These are phyloP conservation scores for Acanthochromis polyacanthus DNA, from an alignment of 2,113 vertebrate genomes.

Conservation along the genomic window DNA sequence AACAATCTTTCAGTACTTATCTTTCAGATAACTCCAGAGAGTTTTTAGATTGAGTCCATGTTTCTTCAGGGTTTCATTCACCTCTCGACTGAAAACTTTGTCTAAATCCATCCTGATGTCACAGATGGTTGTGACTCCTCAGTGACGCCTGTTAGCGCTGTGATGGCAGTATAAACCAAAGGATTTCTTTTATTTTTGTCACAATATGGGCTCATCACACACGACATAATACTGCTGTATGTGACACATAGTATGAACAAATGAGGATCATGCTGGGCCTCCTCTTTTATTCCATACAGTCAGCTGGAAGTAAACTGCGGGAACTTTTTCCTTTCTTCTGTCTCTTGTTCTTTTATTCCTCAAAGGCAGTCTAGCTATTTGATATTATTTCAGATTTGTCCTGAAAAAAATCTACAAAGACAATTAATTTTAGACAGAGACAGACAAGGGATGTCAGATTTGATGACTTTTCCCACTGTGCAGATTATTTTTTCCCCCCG, in stretches of 20 bases:
- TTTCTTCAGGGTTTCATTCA: slow-evolving; percentile 36
- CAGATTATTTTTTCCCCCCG: no score
- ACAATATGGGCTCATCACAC: background rate
- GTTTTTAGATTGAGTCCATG: slow-evolving; percentile 6
- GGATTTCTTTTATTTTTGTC: background rate
- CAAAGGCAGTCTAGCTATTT: background rate
- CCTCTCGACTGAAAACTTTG: slow-evolving; percentile 3
- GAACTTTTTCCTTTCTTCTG: background rate
- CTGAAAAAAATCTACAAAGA: background rate
- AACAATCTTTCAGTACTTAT: no score
- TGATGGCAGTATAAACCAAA: slow-evolving; percentile 25
- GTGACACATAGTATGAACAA: slow-evolving; percentile 18
- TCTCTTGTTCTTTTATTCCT: background rate
- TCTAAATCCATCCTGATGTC: slow-evolving; percentile 12
- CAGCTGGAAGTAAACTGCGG: background rate
- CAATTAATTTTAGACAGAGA: background rate
- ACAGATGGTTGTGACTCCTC: slow-evolving; percentile 41
- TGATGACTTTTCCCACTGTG: no score
- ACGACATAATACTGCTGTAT: background rate
- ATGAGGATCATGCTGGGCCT: background rate
- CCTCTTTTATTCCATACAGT: slow-evolving; percentile 4
- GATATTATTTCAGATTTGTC: background rate
- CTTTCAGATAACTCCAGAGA: background rate
- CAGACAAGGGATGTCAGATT: background rate
- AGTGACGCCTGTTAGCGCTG: background rate